phyloP scores from a whole-genome alignment of 2,113 vertebrate genomes.

The Malurus elegans region DNA sequence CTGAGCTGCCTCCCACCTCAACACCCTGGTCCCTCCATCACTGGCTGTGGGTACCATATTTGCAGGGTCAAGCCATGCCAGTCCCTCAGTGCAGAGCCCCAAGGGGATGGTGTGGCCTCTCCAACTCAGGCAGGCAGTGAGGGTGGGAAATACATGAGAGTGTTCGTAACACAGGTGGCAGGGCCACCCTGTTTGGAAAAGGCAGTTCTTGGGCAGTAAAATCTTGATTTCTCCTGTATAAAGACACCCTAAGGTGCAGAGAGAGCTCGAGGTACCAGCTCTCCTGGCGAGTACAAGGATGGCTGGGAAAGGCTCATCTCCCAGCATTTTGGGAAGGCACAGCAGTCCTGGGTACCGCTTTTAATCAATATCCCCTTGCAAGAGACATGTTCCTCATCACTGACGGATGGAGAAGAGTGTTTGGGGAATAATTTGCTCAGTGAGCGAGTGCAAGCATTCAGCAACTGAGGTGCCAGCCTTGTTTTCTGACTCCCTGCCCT shows the following conservation, averaged over 20 bases:
- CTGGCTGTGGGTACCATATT: not conserved
- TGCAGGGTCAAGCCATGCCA: fast-evolving
- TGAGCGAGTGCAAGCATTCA: not conserved
- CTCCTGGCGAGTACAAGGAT: not conserved
- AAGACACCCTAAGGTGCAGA: not conserved
- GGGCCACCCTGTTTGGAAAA: not conserved
- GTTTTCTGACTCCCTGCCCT: conserved; percentile 1
- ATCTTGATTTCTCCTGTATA: not conserved
- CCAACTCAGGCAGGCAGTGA: not conserved
- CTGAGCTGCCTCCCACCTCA: not conserved
- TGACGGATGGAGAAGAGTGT: not conserved
- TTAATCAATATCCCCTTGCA: not conserved
- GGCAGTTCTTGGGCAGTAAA: not conserved
- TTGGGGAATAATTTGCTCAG: not conserved
- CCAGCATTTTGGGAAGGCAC: fast-evolving
- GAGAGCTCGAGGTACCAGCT: not conserved
- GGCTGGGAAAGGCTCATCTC: not conserved
- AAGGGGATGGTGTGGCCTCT: not conserved
- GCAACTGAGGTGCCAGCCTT: not conserved
- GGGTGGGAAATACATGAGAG: not conserved
- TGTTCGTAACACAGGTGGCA: not conserved
- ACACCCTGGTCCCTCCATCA: fast-evolving
- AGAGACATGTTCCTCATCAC: not conserved
- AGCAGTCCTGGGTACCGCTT: not conserved
- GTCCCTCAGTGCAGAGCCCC: fast-evolving